These are phyloP conservation scores for Bergia puertoricense DNA, from an alignment of 92 coral and sea anemone species.

Conservation along the genomic window DNA sequence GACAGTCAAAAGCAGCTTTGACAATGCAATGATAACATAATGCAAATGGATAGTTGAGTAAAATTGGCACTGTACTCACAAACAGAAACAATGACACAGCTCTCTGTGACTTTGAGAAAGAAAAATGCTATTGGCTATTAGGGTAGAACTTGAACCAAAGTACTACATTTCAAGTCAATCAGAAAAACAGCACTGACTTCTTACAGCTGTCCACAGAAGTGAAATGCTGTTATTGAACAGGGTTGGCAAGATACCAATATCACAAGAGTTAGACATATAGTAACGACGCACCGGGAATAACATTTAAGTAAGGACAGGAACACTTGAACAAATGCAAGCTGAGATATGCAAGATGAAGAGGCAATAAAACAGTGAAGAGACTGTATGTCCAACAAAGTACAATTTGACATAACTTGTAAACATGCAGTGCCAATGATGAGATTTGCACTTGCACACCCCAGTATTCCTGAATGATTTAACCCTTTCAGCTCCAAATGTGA, in stretches of 20 bases:
- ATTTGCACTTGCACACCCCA: background rate
- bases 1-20: background rate
- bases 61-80: background rate
- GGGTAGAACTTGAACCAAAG: background rate
- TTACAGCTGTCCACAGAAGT: too few relatives aligned
- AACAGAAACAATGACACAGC: background rate
- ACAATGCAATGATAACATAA: background rate
- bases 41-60: too few relatives aligned
- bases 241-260: too few relatives aligned
- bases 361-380: background rate
- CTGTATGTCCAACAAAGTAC: background rate
- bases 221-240: too few relatives aligned
- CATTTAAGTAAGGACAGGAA: background rate
- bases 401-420: background rate
- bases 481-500: too few relatives aligned
- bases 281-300: background rate
- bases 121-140: background rate
- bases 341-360: background rate
- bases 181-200: background rate
- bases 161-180: background rate
- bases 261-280: background rate
- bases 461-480: background rate
- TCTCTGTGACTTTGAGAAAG: background rate
- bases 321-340: background rate
- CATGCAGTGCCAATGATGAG: background rate